Percentiles rank a stretch among this genome's conserved stretches.
Evolutionary conservation across 2,888 invertebrate species (phyloP).

Genomic region (Agonum fuliginosum): DNA sequence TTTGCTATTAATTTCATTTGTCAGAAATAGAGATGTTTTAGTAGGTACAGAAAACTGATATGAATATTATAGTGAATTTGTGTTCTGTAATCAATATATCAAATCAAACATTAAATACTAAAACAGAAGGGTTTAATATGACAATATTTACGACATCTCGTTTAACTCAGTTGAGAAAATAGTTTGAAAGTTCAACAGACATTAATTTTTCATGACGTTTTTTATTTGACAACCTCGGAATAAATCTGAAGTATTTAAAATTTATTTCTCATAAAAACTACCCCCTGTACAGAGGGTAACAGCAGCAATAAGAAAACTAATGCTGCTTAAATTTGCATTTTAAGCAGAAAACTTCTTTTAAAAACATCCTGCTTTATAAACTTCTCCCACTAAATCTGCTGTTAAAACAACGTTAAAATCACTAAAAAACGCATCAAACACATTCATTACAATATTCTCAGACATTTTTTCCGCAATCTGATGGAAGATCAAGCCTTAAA

Average conservation of each 20-base stretch:
- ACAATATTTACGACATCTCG: neutral
- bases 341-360: slow-evolving; percentile 28
- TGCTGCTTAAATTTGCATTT: slow-evolving; percentile 40
- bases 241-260: slow-evolving; percentile 33
- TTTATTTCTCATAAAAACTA: slow-evolving; percentile 38
- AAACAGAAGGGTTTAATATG: neutral
- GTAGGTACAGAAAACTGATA: no score
- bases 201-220: slow-evolving; percentile 37
- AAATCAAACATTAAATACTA: neutral
- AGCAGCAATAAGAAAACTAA: slow-evolving; percentile 32
- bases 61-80: no score
- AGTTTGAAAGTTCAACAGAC: slow-evolving; percentile 5
- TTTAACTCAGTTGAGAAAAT: slow-evolving; percentile 3
- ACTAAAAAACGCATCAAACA: slow-evolving; percentile 31
- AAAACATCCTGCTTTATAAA: neutral
- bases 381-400: neutral
- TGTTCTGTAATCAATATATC: neutral
- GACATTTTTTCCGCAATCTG: slow-evolving; percentile 1
- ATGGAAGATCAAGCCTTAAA: slow-evolving; percentile 3
- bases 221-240: slow-evolving; percentile 16
- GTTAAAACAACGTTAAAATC: slow-evolving; percentile 24
- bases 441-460: slow-evolving; percentile 13
- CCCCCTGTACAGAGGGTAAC: slow-evolving; percentile 13
- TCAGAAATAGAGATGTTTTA: no score
- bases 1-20: no score